Percentiles rank a stretch among this genome's conserved stretches.
phyloP scores from a whole-genome alignment of 2,888 invertebrate genomes.

The Diarsia mendica region DNA sequence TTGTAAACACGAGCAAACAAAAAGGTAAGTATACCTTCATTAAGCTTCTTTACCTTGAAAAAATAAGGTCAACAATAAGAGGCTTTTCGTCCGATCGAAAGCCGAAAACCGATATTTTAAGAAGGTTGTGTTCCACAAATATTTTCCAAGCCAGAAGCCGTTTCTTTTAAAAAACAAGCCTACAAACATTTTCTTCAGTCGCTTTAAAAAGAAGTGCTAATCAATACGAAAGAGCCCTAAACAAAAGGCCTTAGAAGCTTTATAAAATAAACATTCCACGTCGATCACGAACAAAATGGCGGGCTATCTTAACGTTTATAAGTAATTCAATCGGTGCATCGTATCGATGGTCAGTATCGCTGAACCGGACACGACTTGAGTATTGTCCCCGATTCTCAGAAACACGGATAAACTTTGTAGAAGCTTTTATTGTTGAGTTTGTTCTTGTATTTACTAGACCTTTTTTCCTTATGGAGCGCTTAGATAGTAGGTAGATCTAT shows the following conservation, averaged over 20 bases:
- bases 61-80: slow-evolving; percentile 17
- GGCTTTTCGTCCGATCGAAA: slow-evolving; percentile 4
- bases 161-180: neutral
- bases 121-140: slow-evolving; percentile 1
- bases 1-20: slow-evolving; percentile 10
- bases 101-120: neutral
- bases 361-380: slow-evolving; percentile 41
- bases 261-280: slow-evolving; percentile 62
- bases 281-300: slow-evolving; percentile 51
- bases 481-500: neutral
- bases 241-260: slow-evolving; percentile 44
- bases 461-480: slow-evolving; percentile 23
- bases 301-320: slow-evolving; percentile 53
- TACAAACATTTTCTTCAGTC: neutral
- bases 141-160: neutral
- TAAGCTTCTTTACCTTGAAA: slow-evolving; percentile 19
- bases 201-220: neutral
- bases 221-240: slow-evolving; percentile 17
- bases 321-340: slow-evolving; percentile 60
- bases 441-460: slow-evolving; percentile 4
- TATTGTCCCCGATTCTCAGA: slow-evolving; percentile 54
- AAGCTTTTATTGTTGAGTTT: slow-evolving; percentile 27
- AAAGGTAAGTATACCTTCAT: slow-evolving; percentile 13
- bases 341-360: slow-evolving; percentile 51
- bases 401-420: slow-evolving; percentile 29